Base-by-base conservation (phyloP, 2,113 vertebrate species). In the Sapajus apella region DNA sequence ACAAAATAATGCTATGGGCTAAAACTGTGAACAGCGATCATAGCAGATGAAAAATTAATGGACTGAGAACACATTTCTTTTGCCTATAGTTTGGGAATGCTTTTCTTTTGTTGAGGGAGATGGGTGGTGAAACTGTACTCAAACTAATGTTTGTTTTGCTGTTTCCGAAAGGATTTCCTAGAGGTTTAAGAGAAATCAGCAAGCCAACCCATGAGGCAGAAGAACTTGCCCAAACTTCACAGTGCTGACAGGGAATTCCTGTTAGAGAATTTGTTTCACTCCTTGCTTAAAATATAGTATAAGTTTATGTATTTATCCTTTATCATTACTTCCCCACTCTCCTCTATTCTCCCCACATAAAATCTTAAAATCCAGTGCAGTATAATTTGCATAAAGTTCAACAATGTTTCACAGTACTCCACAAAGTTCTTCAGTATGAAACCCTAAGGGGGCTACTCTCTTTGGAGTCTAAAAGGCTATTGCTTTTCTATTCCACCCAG, bases 381-480 rank as follows among this genome's bases (percentile, higher is more conserved):
- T 80, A n/a, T 47, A n/a, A 58, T 27, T 17, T 50, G 83, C 89
- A 73, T 21, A 76, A 94, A 87, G 79, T 66, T 87, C 92, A 94
- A 76, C 12, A 96, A 96, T 68, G 70, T 96, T 98, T 98, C 97
- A 98, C 98, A 98, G 98, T 98, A 94, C 97, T 93, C 96, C 32
- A 85, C 1, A 84, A 95, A 37, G 40, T 90, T 84, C 95, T 83
- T 82, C 82, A 91, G 43, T 1, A 4, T 0, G 12, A 37, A 97
- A 95, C 61, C n/a, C 68, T 76, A 58, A 88, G 8, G 40, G 61
- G 91, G 61, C 32, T 11, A 79, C 73, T 80, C 56, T 77, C 0
- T 23, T 0, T 0, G 90, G 97, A n/a, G 27, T 75, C 79, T 88
- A 17, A 0, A 52, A 25, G 61, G 75, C 83, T 56, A 70, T 16